Evolutionary conservation across 2,797 vertebrate species (phyloP).

Genomic region (Avahi laniger): DNA sequence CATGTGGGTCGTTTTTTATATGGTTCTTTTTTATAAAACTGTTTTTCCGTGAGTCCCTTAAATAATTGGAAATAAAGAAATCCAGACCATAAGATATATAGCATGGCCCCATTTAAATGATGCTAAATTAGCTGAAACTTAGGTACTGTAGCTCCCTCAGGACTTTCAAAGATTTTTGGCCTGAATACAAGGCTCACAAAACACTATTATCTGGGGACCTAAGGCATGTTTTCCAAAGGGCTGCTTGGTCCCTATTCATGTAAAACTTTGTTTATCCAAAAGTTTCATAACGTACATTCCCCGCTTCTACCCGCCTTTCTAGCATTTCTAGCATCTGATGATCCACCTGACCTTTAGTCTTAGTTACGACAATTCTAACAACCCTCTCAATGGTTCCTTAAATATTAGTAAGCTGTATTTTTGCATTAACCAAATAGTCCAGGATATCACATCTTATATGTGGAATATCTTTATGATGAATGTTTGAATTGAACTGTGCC

Average conservation of each 20-base stretch:
- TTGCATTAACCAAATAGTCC: neutral
- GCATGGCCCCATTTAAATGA: constrained; percentile 60
- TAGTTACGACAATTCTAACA: neutral
- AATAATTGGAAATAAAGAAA: constrained; percentile 72
- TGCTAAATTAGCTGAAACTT: constrained; percentile 71
- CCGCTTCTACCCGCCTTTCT: neutral
- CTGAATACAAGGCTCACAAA: constrained; percentile 71
- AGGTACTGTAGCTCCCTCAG: constrained; percentile 65
- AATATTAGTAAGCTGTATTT: constrained; percentile 32
- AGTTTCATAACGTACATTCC: constrained; percentile 41
- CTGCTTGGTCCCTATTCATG: constrained; percentile 60
- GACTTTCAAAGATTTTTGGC: constrained; percentile 76
- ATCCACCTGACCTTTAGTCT: constrained; percentile 31
- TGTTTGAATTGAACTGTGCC: neutral
- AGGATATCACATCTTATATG: constrained; percentile 12
- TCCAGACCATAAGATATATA: constrained; percentile 56
- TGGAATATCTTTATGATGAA: neutral
- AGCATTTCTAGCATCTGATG: constrained; percentile 7
- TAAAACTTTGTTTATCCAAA: constrained; percentile 73
- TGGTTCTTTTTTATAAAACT: neutral
- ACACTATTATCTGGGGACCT: constrained; percentile 66
- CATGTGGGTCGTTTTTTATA: neutral
- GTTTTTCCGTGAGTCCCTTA: constrained; percentile 56
- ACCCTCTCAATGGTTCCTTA: neutral
- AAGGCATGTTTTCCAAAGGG: constrained; percentile 63